phyloP scores from a whole-genome alignment of 1,140 invertebrate genomes.

The Drosophila micromelanica region DNA sequence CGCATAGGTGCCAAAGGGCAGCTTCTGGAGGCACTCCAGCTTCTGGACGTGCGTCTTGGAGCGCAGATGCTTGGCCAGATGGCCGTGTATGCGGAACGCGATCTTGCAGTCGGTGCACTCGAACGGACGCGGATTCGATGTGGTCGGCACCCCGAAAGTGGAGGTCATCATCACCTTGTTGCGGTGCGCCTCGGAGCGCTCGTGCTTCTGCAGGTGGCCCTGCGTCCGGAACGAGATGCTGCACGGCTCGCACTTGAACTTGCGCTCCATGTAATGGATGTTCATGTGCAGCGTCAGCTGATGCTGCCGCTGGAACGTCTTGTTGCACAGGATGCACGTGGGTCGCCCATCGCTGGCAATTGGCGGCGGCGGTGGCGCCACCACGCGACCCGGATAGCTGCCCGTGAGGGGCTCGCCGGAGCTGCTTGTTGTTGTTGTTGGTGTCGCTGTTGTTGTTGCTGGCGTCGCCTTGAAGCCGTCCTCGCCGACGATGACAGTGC shows the following conservation, averaged over 20 bases:
- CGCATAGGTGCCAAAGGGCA: slow-evolving; percentile 98
- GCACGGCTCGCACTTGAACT: slow-evolving; percentile 95
- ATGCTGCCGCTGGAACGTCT: slow-evolving; percentile 95
- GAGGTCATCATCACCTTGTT: slow-evolving; percentile 96
- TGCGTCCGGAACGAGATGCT: slow-evolving; percentile 95
- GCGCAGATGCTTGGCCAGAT: slow-evolving; percentile 97
- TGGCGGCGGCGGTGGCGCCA: slow-evolving; percentile 77
- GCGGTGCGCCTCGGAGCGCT: slow-evolving; percentile 94
- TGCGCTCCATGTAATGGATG: slow-evolving; percentile 97
- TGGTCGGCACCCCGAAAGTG: slow-evolving; percentile 92
- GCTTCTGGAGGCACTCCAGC: slow-evolving; percentile 95
- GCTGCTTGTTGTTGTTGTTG: not conserved
- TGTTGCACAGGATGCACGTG: slow-evolving; percentile 94
- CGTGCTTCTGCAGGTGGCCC: slow-evolving; percentile 96
- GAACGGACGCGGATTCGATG: slow-evolving; percentile 96
- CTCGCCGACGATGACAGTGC: slow-evolving; percentile 78
- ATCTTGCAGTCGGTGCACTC: slow-evolving; percentile 98
- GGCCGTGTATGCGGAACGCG: slow-evolving; percentile 97
- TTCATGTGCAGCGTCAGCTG: slow-evolving; percentile 96
- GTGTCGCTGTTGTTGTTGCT: not conserved
- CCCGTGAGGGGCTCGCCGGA: not conserved
- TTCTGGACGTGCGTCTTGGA: slow-evolving; percentile 99
- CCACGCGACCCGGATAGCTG: slow-evolving; percentile 39
- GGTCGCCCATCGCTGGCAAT: slow-evolving; percentile 89
- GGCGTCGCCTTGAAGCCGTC: slow-evolving; percentile 73